These are phyloP conservation scores for Hephaestus fuliginosus DNA, from an alignment of 2,797 vertebrate species.

Conservation along the genomic window DNA sequence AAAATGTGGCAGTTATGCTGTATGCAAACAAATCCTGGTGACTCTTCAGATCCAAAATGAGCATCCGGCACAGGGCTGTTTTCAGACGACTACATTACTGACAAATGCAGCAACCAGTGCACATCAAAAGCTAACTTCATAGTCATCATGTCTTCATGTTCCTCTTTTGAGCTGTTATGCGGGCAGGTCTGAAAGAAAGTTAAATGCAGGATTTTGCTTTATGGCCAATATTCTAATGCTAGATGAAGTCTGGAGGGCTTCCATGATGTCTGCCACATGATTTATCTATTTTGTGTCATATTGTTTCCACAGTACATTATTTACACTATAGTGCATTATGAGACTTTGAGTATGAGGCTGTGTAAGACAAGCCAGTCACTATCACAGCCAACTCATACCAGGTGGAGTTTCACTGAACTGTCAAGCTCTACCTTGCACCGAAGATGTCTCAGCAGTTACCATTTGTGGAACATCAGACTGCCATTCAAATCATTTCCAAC, in stretches of 20 bases:
- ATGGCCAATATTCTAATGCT: not conserved
- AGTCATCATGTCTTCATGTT: not conserved
- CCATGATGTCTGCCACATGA: not conserved
- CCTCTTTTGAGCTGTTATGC: not conserved
- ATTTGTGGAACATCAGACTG: constrained; percentile 32
- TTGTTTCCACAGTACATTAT: not conserved
- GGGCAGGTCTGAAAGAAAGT: not conserved
- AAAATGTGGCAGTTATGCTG: not conserved
- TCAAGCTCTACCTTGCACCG: not conserved
- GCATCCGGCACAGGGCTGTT: not conserved
- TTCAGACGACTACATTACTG: not conserved
- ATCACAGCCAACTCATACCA: not conserved
- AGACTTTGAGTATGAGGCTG: not conserved
- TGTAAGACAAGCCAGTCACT: constrained; percentile 8
- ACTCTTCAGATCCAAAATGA: not conserved
- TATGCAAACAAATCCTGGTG: not conserved
- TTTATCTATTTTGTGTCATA: constrained; percentile 17
- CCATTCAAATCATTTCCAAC: constrained; percentile 43
- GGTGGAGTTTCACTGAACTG: constrained; percentile 6
- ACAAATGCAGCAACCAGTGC: not conserved
- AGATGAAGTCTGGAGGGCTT: not conserved
- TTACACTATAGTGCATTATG: not conserved
- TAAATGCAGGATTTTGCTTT: not conserved
- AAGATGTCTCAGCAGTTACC: constrained; percentile 10
- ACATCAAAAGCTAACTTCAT: not conserved